phyloP scores from a whole-genome alignment of 2,888 invertebrate genomes.

The Drosophila antonietae region DNA sequence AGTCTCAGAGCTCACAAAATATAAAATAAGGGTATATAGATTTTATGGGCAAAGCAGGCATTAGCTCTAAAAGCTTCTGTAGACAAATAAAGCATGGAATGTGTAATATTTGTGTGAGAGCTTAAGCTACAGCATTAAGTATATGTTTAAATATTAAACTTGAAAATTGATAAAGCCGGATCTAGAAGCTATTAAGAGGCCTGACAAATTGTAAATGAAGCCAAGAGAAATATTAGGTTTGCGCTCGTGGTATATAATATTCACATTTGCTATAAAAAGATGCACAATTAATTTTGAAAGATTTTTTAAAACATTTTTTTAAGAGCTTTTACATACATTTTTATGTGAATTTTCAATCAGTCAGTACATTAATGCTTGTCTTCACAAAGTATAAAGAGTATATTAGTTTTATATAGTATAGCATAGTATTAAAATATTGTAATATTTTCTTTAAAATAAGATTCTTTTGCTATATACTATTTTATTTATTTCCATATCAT shows the following conservation, averaged over 20 bases:
- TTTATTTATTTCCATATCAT: no score
- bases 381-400: not conserved
- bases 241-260: no score
- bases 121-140: not conserved
- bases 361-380: no score
- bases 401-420: not conserved
- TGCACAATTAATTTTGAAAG: no score
- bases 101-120: not conserved
- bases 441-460: no score
- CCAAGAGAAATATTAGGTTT: not conserved
- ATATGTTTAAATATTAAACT: not conserved
- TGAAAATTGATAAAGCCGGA: not conserved
- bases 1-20: slow-evolving; percentile 2
- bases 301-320: no score
- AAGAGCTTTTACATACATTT: no score
- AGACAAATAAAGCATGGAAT: not conserved
- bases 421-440: no score
- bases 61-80: slow-evolving; percentile 5
- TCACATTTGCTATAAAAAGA: no score
- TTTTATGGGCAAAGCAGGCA: slow-evolving; percentile 1
- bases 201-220: not conserved
- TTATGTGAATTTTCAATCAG: no score
- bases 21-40: slow-evolving; percentile 21
- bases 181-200: not conserved
- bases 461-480: no score